phyloP scores from a whole-genome alignment of 2,888 invertebrate species.

The Andrena bucephala region DNA sequence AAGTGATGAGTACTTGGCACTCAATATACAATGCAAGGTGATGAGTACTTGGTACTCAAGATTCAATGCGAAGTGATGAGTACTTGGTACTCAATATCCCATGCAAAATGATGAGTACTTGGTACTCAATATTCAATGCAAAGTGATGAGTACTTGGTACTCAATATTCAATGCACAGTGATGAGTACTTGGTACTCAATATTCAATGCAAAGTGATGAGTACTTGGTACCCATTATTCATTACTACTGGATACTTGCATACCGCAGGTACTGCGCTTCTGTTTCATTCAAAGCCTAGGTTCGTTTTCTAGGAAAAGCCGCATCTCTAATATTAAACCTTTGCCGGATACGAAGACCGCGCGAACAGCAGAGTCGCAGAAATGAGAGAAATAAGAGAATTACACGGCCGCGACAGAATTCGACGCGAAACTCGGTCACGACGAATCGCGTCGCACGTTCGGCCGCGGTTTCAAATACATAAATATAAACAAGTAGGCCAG shows the following conservation, averaged over 20 bases:
- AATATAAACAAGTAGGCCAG: conserved; percentile 55
- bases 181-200: neutral
- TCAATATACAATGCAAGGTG: too few relatives aligned
- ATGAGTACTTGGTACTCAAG: too few relatives aligned
- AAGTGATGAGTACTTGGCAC: neutral
- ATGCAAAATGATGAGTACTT: too few relatives aligned
- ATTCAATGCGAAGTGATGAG: too few relatives aligned
- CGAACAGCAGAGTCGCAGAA: neutral
- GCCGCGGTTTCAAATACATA: conserved; percentile 48
- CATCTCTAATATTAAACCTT: neutral
- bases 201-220: too few relatives aligned
- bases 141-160: neutral
- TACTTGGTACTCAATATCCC: too few relatives aligned
- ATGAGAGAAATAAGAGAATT: conserved; percentile 3
- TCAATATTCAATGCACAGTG: neutral
- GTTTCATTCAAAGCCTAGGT: too few relatives aligned
- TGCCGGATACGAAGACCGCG: too few relatives aligned
- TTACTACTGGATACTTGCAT: neutral
- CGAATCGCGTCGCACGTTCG: conserved; percentile 20
- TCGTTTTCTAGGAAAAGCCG: too few relatives aligned
- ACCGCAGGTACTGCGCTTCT: too few relatives aligned
- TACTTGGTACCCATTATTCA: neutral
- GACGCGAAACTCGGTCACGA: conserved; percentile 39
- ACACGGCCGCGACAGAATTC: conserved; percentile 3
- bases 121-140: too few relatives aligned